phyloP scores from a whole-genome alignment of 2,113 vertebrate species.

The rat (Rattus norvegicus) region DNA sequence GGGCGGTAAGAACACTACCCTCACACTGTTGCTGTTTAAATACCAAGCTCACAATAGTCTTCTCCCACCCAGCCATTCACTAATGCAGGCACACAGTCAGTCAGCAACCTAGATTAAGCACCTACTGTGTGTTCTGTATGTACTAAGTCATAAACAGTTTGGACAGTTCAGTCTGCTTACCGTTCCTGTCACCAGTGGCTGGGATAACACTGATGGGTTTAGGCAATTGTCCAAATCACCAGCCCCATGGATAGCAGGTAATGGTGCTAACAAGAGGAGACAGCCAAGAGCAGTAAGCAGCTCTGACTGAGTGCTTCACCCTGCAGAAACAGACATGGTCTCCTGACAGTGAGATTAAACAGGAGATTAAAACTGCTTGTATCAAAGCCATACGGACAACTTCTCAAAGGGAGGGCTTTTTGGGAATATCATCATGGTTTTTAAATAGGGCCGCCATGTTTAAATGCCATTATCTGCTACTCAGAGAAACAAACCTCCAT shows the following conservation, averaged over 20 bases:
- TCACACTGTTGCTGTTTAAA: background rate
- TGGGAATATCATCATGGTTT: background rate
- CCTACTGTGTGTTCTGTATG: background rate
- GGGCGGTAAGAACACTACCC: background rate
- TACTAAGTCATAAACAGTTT: background rate
- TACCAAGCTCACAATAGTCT: background rate
- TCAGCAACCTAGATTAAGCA: constrained; percentile 7
- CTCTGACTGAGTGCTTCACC: background rate
- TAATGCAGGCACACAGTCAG: background rate
- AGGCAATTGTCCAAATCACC: background rate
- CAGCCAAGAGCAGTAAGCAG: background rate
- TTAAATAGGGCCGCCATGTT: background rate
- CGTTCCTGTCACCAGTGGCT: background rate
- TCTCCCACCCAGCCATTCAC: background rate
- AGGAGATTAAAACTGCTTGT: background rate
- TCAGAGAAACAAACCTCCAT: background rate
- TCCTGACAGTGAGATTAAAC: background rate
- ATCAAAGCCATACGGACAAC: background rate
- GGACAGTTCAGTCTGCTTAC: background rate
- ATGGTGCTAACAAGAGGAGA: background rate
- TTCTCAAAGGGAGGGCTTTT: background rate
- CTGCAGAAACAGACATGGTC: background rate
- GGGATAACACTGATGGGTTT: background rate
- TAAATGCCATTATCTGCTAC: background rate
- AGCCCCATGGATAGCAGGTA: background rate